Evolutionary conservation across 2,888 invertebrate species (phyloP), one percentile per base, ranked within the genome.

Genomic region (Cosmia pyralina): DNA sequence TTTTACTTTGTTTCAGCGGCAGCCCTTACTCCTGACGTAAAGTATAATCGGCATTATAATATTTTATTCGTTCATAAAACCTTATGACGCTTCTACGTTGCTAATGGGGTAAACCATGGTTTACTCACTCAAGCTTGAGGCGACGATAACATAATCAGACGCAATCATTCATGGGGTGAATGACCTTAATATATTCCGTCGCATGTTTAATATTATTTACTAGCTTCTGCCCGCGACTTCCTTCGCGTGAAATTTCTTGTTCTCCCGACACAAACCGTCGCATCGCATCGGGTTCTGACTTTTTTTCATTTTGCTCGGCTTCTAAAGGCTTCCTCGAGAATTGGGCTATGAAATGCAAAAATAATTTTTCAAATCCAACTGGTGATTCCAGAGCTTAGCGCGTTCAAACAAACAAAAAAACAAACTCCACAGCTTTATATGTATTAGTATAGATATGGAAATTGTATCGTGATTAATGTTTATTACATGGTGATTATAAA

Each of bases 61-160:
- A 72, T 72, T 79, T 76, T 63, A 71, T 76, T 60, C 28, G 41
- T 46, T 17, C 17, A 79, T 79, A 81, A 81, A 76, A 81, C 59
- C 59, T 57, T 81, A 81, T 71, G 58, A 75, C 67, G 64, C 78
- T 69, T 41, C 53, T 69, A 63, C 46, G 53, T 77, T 19, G 68
- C 48, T 73, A 66, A 77, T 64, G 69, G 66, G 38, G 22, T 66
- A 81, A 62, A 67, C 66, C 77, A 66, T 63, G 81, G 69, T 48
- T 72, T 68, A 64, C 78, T 62, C 73, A 74, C 63, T 74, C 64
- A 65, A 48, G 78, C 81, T 70, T 58, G 52, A 71, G 52, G 19
- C 68, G 67, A 82, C 48, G 82, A 70, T 82, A 78, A 77, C 48
- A 57, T 48, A 60, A 74, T 68, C 67, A 50, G 66, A 70, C 69